Evolutionary conservation across 30 jellyfish, hydroid and myxozoan genomes (phyloP).

Genomic region (Pseudorhiza aurosa): DNA sequence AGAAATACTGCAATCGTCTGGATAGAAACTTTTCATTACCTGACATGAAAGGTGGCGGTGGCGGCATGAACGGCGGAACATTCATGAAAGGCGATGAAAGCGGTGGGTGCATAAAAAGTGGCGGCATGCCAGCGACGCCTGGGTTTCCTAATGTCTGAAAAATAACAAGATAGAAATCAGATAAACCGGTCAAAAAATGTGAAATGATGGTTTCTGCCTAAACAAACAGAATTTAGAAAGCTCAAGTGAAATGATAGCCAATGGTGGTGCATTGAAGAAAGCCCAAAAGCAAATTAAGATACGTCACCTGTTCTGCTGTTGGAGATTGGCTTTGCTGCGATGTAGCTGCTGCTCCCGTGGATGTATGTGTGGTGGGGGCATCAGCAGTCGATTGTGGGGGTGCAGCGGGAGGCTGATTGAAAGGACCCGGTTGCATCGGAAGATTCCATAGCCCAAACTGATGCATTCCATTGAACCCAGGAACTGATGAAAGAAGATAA

Average conservation of each 20-base stretch:
- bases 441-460: slow-evolving; percentile 76
- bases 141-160: slow-evolving; percentile 8
- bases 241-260: too few relatives aligned
- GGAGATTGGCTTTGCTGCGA: slow-evolving; percentile 33
- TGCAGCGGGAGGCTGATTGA: slow-evolving; percentile 52
- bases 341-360: slow-evolving; percentile 42
- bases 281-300: too few relatives aligned
- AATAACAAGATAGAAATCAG: neutral
- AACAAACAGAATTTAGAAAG: too few relatives aligned
- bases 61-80: slow-evolving; percentile 56
- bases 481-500: slow-evolving; percentile 3
- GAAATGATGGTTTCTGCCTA: too few relatives aligned
- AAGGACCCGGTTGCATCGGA: slow-evolving; percentile 65
- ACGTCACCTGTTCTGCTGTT: slow-evolving; percentile 28
- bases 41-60: slow-evolving; percentile 68
- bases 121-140: neutral
- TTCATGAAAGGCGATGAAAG: slow-evolving; percentile 9
- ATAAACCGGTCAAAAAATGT: too few relatives aligned
- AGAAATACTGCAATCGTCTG: too few relatives aligned
- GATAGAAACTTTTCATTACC: too few relatives aligned
- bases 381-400: slow-evolving; percentile 30
- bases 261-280: too few relatives aligned
- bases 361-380: slow-evolving; percentile 41
- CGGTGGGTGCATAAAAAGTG: neutral
- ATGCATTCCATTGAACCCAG: slow-evolving; percentile 83